Conservation (phyloP, 2,888 invertebrate species). For the Quadroppia sp. region DNA sequence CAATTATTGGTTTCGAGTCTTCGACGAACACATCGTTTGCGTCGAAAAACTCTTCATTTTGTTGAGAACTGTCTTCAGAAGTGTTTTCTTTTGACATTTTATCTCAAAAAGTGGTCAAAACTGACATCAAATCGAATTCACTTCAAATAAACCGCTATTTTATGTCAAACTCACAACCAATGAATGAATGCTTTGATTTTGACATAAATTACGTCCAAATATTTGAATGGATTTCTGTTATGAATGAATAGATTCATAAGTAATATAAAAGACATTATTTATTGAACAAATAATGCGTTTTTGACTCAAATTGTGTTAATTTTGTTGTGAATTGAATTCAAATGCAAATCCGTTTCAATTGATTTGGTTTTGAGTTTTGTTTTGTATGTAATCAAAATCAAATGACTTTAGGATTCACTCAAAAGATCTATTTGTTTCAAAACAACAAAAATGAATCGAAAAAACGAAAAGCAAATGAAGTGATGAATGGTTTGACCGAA, state of each 20-base stretch:
- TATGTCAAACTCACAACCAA: background rate
- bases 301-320: background rate
- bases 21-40: conserved; percentile 2
- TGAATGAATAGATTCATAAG: background rate
- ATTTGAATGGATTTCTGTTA: background rate
- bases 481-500: conserved; percentile 5
- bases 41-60: background rate
- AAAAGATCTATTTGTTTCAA: background rate
- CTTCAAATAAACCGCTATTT: no score
- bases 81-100: background rate
- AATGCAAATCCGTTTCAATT: background rate
- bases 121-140: background rate
- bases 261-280: background rate
- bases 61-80: background rate
- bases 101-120: background rate
- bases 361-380: background rate
- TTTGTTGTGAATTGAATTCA: background rate
- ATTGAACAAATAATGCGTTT: background rate
- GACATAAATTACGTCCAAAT: background rate
- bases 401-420: conserved; percentile 32
- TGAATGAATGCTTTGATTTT: background rate
- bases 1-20: background rate
- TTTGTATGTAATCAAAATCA: background rate
- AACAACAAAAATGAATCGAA: conserved; percentile 8
- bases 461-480: conserved; percentile 13